Conservation (phyloP, 2,113 vertebrate species). For the Protomyctophum bolini region DNA sequence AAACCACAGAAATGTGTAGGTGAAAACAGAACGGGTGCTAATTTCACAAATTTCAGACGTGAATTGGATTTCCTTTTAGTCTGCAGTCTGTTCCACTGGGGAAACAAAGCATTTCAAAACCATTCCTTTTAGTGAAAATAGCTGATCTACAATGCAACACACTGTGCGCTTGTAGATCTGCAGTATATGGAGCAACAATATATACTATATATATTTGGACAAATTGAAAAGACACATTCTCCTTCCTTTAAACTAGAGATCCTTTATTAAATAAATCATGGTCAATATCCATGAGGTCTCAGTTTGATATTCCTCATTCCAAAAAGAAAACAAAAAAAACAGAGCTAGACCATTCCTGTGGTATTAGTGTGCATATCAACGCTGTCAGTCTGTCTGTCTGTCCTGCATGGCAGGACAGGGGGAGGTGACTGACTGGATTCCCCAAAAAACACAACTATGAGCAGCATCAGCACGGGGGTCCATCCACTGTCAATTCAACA, state of each 20-base stretch:
- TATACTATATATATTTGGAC: no score
- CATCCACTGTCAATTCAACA: slow-evolving; percentile 50
- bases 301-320: slow-evolving; percentile 65
- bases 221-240: slow-evolving; percentile 33
- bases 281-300: slow-evolving; percentile 70
- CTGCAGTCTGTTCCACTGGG: no score
- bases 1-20: no score
- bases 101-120: no score
- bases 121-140: no score
- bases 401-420: slow-evolving; percentile 75
- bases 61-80: no score
- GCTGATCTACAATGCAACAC: no score
- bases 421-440: slow-evolving; percentile 42
- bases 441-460: slow-evolving; percentile 63
- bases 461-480: slow-evolving; percentile 36
- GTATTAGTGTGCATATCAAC: slow-evolving; percentile 71
- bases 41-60: no score
- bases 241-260: slow-evolving; percentile 69
- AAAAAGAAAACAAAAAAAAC: slow-evolving; percentile 45
- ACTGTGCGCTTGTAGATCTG: no score
- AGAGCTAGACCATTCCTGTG: slow-evolving; percentile 52
- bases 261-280: slow-evolving; percentile 79
- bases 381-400: slow-evolving; percentile 34
- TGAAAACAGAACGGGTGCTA: no score
- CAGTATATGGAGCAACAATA: no score